These are phyloP conservation scores for Andrena cerasifolii DNA, from an alignment of 1,140 invertebrate species.

Conservation along the genomic window DNA sequence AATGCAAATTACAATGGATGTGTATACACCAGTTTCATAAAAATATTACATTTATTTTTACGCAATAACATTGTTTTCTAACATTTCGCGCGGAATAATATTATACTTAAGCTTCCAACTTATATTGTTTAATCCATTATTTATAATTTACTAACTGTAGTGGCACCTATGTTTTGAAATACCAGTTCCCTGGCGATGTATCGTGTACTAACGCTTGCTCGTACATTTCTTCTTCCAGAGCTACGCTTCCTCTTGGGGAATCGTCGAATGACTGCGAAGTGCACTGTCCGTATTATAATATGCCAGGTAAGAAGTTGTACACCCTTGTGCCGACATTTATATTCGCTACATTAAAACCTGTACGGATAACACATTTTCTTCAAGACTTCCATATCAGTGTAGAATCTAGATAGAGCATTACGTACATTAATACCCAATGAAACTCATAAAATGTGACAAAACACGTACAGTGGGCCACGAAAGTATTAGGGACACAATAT, in stretches of 20 bases:
- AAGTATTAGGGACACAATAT: too few relatives aligned
- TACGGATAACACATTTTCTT: conserved; percentile 21
- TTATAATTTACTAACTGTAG: conserved; percentile 48
- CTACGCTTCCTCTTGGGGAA: conserved; percentile 89
- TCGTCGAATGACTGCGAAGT: conserved; percentile 83
- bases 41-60: too few relatives aligned
- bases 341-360: not conserved
- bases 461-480: too few relatives aligned
- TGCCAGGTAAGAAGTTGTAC: conserved; percentile 75
- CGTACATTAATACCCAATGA: too few relatives aligned
- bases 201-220: conserved; percentile 16
- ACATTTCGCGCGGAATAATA: not conserved
- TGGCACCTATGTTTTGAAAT: conserved; percentile 32
- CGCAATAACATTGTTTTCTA: not conserved
- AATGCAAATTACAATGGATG: not conserved
- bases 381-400: not conserved
- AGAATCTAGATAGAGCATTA: too few relatives aligned
- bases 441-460: too few relatives aligned
- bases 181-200: not conserved
- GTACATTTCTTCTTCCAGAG: conserved; percentile 83
- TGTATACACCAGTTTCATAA: too few relatives aligned
- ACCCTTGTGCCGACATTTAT: not conserved
- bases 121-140: conserved; percentile 9
- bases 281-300: conserved; percentile 77
- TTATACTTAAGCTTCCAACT: not conserved